phyloP scores from a whole-genome alignment of 2,888 invertebrate species.

The Balanococcus diminutus region DNA sequence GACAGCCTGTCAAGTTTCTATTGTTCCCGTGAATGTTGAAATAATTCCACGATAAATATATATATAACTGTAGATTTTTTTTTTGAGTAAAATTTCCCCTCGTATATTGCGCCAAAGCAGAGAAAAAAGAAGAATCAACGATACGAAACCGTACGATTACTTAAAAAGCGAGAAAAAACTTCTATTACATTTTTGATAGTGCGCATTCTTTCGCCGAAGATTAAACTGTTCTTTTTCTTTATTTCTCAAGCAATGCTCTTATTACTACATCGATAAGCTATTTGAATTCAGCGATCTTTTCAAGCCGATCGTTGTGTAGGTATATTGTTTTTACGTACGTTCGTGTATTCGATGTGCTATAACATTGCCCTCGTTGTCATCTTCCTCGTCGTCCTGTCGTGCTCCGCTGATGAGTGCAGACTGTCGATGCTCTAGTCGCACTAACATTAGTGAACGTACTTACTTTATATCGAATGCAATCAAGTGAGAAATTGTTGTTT shows the following conservation, averaged over 20 bases:
- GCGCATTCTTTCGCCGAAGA: neutral
- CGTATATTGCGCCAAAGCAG: neutral
- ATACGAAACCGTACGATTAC: neutral
- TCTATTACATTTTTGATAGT: neutral
- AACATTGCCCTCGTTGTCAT: neutral
- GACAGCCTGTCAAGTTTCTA: neutral
- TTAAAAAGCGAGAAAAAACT: slow-evolving; percentile 5
- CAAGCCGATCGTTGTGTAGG: neutral
- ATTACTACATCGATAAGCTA: slow-evolving; percentile 13
- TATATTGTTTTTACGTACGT: neutral
- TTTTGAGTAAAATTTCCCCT: neutral
- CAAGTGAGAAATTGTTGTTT: neutral
- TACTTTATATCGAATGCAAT: neutral
- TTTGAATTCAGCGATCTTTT: neutral
- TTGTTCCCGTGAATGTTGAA: neutral
- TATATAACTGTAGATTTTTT: neutral
- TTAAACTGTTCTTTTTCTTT: neutral
- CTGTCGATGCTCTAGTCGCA: neutral
- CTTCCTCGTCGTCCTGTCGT: neutral
- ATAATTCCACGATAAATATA: neutral
- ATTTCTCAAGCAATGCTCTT: neutral
- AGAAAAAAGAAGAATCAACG: neutral
- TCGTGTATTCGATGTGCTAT: neutral
- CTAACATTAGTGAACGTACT: neutral
- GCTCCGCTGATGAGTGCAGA: neutral